phyloP scores from a whole-genome alignment of 2,797 vertebrate species.

The Malurus leucopterus region DNA sequence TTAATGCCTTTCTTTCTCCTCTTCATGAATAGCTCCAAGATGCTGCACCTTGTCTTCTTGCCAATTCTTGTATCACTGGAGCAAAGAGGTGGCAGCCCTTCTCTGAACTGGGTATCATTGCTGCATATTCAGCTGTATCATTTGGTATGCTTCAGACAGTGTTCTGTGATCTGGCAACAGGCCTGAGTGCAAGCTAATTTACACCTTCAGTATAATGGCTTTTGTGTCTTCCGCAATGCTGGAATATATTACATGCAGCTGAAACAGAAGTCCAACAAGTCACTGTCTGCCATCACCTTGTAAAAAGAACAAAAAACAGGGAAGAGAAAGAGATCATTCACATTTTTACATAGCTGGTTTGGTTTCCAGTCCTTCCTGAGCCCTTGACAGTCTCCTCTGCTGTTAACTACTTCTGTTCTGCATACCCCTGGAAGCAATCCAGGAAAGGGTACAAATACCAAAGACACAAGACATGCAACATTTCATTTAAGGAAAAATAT shows the following conservation, averaged over 20 bases:
- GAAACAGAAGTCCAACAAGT: constrained; percentile 15
- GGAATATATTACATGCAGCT: background rate
- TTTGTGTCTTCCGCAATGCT: background rate
- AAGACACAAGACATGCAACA: background rate
- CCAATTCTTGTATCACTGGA: background rate
- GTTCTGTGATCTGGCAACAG: background rate
- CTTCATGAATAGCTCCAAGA: background rate
- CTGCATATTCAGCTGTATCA: background rate
- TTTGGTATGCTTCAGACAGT: background rate
- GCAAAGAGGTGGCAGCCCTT: background rate
- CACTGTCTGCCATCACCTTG: background rate
- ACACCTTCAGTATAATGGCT: background rate
- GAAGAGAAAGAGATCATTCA: background rate
- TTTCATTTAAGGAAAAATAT: background rate
- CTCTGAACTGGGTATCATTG: background rate
- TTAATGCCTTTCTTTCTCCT: background rate
- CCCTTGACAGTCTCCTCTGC: background rate
- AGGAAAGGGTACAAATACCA: background rate
- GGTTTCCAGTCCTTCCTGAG: background rate
- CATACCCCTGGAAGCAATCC: background rate
- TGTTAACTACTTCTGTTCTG: background rate
- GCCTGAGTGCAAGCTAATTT: constrained; percentile 25
- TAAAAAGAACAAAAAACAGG: background rate
- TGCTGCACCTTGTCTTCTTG: background rate
- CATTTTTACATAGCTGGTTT: background rate